A percentile compares a stretch with the other conserved stretches of the same genome.
These are phyloP conservation scores for Drosophila bipectinata DNA, from an alignment of 1,140 invertebrate genomes.

Conservation along the genomic window DNA sequence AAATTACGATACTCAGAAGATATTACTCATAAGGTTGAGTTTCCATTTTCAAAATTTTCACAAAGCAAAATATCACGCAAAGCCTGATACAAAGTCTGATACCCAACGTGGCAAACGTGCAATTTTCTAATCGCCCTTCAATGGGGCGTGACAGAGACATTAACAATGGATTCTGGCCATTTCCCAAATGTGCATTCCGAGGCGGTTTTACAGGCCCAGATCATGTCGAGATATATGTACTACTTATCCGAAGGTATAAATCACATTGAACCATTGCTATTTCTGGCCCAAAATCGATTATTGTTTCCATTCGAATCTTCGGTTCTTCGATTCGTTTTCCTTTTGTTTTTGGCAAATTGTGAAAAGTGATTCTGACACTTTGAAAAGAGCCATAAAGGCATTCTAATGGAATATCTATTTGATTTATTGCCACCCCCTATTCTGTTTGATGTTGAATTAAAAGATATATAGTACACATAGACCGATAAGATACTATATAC, in stretches of 20 bases:
- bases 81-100: conserved; percentile 22
- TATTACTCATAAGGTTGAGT: conserved; percentile 40
- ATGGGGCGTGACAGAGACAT: conserved; percentile 56
- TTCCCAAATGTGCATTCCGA: conserved; percentile 17
- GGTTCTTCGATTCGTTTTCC: too few species aligned
- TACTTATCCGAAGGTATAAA: conserved; percentile 24
- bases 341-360: conserved; percentile 32
- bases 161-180: conserved; percentile 49
- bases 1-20: conserved; percentile 43
- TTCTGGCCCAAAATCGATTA: conserved; percentile 52
- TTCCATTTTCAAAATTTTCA: conserved; percentile 38
- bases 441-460: conserved; percentile 70
- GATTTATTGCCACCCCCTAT: conserved; percentile 54
- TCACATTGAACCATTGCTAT: conserved; percentile 28
- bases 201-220: conserved; percentile 13
- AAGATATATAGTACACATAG: conserved; percentile 30
- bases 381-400: conserved; percentile 48
- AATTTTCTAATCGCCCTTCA: conserved; percentile 53
- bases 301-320: conserved; percentile 22
- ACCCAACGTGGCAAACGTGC: conserved; percentile 25
- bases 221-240: conserved; percentile 37
- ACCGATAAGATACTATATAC: conserved; percentile 59
- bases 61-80: conserved; percentile 36
- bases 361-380: conserved; percentile 57
- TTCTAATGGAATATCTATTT: conserved; percentile 50